Base-by-base conservation (phyloP, 2,113 vertebrate species). In the Bambusicola thoracicus region DNA sequence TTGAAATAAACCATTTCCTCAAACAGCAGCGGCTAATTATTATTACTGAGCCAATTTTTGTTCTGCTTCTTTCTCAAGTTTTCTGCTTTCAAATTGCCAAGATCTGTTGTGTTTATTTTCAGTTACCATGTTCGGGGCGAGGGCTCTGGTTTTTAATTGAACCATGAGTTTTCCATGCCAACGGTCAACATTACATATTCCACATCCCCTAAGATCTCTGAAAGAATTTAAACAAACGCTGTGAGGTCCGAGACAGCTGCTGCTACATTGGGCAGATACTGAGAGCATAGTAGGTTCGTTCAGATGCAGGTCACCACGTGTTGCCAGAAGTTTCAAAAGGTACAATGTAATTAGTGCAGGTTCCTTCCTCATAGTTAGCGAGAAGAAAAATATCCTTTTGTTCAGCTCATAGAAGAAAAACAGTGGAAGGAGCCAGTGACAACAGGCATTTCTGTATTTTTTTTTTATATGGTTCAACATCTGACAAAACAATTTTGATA, bases 191-290 rank as follows among this genome's bases (percentile, higher is more conserved):
- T 88, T 82, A 85, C 79, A 20, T 93, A 67, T 80, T 91, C 75
- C 38, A 27, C 46, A 56, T 61, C 86, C 91, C 85, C 87, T 80
- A 66, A 91, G 73, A 73, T 67, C 75, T 83, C 44, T 34, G 55
- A 46, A 95, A 62, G 65, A 94, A 86, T 92, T 89, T 82, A 96
- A 96, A 95, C 94, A 94, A 96, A 96, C 0, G 1, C 85, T 94
- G 85, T 94, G 95, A 93, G 95, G 95, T 92, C 93, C 72, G 63
- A 72, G 73, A n/a, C 70, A 69, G 89, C 86, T 87, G 85, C 83
- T 80, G 61, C 48, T 89, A 14, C 10, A 38, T 24, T 32, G 66
- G 68, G 40, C 69, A 94, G 73, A 73, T 69, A 74, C 0, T 34
- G 68, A 83, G 77, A 70, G 62, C 74, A 53, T 25, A 56, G 59